Evolutionary conservation across 1,140 invertebrate genomes (phyloP).

Genomic region (Anastrepha obliqua): DNA sequence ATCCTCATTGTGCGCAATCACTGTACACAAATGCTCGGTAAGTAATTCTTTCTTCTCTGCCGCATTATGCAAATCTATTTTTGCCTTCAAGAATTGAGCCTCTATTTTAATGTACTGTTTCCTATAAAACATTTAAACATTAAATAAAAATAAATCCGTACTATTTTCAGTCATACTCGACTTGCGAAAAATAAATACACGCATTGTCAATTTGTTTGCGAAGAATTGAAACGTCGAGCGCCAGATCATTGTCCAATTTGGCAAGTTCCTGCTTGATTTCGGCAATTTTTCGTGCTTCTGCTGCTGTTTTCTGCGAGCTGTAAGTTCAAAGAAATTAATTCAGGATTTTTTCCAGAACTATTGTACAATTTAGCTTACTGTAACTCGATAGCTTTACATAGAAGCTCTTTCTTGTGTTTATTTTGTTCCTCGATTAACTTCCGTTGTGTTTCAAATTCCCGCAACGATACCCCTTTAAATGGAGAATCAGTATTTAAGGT

Average conservation of each 20-base stretch:
- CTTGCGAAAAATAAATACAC: slow-evolving; percentile 81
- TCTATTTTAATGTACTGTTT: slow-evolving; percentile 85
- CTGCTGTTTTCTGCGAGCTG: slow-evolving; percentile 82
- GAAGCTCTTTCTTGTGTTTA: slow-evolving; percentile 82
- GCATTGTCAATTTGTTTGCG: slow-evolving; percentile 86
- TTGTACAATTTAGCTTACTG: slow-evolving; percentile 75
- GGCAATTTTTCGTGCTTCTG: slow-evolving; percentile 81
- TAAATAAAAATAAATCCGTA: slow-evolving; percentile 8
- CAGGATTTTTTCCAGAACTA: neutral
- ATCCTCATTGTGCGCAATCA: slow-evolving; percentile 88
- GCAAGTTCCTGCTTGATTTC: slow-evolving; percentile 84
- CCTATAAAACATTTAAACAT: slow-evolving; percentile 73
- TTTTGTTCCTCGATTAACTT: slow-evolving; percentile 87
- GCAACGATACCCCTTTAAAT: slow-evolving; percentile 74
- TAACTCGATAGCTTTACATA: slow-evolving; percentile 83
- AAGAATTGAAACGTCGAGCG: slow-evolving; percentile 83
- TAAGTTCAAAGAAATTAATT: neutral
- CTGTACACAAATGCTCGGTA: slow-evolving; percentile 86
- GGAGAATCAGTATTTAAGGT: slow-evolving; percentile 66
- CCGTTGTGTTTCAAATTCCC: slow-evolving; percentile 82
- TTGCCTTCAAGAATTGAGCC: slow-evolving; percentile 85
- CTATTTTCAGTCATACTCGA: slow-evolving; percentile 78
- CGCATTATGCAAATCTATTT: slow-evolving; percentile 83
- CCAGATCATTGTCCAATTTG: slow-evolving; percentile 81
- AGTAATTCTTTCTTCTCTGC: slow-evolving; percentile 85